A percentile compares a stretch with the other conserved stretches of the same genome.
phyloP scores from a whole-genome alignment of 1,140 invertebrate genomes.

The Drosophila sproati region DNA sequence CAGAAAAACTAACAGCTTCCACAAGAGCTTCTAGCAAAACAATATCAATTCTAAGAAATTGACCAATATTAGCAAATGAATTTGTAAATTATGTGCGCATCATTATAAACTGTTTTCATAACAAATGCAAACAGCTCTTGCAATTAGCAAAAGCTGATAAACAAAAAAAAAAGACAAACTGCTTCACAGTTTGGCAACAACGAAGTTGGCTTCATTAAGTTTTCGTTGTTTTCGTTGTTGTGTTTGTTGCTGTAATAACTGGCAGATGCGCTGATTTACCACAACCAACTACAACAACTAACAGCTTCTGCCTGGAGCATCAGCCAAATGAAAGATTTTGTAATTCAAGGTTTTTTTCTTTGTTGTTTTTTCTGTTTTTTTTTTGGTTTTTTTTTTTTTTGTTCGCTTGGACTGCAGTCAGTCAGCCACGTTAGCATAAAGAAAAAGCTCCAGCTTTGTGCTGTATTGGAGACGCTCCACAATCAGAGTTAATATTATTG shows the following conservation, averaged over 20 bases:
- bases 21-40: constrained; percentile 34
- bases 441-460: constrained; percentile 12
- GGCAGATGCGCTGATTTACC: constrained; percentile 52
- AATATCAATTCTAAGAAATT: constrained; percentile 5
- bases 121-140: neutral
- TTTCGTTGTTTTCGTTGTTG: neutral
- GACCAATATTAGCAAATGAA: constrained; percentile 22
- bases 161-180: constrained; percentile 12
- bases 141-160: constrained; percentile 35
- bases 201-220: constrained; percentile 2
- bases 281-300: constrained; percentile 15
- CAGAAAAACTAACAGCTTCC: constrained; percentile 17
- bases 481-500: constrained; percentile 35
- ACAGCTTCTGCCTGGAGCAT: constrained; percentile 60
- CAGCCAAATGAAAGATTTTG: constrained; percentile 62
- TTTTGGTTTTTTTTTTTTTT: constrained; percentile 56
- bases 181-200: constrained; percentile 36
- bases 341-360: constrained; percentile 77
- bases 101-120: constrained; percentile 18
- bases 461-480: constrained; percentile 3
- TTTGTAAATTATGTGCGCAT: constrained; percentile 37
- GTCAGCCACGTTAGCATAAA: constrained; percentile 51
- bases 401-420: constrained; percentile 58
- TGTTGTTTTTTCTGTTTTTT: constrained; percentile 52
- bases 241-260: constrained; percentile 5